These are phyloP conservation scores for Cerastoderma edule DNA, from an alignment of 2,888 invertebrate species.

Conservation along the genomic window DNA sequence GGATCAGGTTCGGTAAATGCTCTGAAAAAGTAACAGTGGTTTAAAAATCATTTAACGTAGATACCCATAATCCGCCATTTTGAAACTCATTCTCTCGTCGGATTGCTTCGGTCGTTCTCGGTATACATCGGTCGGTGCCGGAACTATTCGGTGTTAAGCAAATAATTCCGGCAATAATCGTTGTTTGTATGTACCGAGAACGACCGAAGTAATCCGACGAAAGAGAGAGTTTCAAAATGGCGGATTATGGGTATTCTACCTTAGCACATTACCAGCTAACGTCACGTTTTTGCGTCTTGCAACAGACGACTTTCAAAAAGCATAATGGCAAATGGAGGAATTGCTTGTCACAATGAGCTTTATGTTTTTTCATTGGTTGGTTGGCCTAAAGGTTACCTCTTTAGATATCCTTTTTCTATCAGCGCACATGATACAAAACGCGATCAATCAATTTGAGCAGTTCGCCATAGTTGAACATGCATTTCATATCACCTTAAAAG, in stretches of 20 bases:
- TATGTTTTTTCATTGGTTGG: too few relatives aligned
- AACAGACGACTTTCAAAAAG: too few relatives aligned
- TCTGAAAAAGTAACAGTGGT: conserved; percentile 65
- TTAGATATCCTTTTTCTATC: neutral
- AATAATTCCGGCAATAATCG: neutral
- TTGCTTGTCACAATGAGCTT: too few relatives aligned
- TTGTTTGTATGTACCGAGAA: neutral
- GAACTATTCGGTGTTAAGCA: neutral
- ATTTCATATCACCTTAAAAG: neutral
- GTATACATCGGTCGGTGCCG: neutral
- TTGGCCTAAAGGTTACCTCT: neutral
- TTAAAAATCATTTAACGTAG: neutral
- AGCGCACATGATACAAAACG: neutral
- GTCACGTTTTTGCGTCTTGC: too few relatives aligned
- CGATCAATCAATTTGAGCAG: neutral
- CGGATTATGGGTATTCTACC: too few relatives aligned
- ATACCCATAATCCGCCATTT: too few relatives aligned
- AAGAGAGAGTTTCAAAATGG: too few relatives aligned
- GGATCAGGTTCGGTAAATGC: conserved; percentile 76
- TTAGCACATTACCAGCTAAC: too few relatives aligned
- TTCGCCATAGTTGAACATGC: neutral
- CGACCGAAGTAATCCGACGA: too few relatives aligned
- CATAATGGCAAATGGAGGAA: too few relatives aligned
- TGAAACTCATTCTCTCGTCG: neutral
- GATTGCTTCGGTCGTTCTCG: neutral